Base-by-base conservation (phyloP, 37 sponge, comb jelly and placozoan genomes). In the Diacarnus erythraeanus region DNA sequence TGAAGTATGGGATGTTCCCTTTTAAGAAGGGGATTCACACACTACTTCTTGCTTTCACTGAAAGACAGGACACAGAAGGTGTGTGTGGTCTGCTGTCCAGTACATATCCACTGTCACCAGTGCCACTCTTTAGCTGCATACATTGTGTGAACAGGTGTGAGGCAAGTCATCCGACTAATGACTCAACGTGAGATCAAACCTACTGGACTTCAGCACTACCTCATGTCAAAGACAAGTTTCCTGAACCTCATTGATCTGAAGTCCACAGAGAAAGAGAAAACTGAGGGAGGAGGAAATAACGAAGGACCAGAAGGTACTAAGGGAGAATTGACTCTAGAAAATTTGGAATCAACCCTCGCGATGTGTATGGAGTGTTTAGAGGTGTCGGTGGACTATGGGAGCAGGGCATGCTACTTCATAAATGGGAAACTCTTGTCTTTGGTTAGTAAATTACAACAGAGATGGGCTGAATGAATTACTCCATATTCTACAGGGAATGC, bases 1-100 rank as follows among this genome's bases (percentile, higher is more conserved):
- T 85, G 17, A 60, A 59, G 37, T 85, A 47, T 60, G 78, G 85
- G 12, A 17, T 85, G 51, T 85, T 78, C 47, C 85, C 85, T 31
- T 72, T 79, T 23, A 30, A 72, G 33, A 57, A 35, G 10, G 71
- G 69, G 4, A 70, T 43, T 38, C 8, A 77, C 51, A 71, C 56
- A 15, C 38, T 85, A 38, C 70, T 85, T 26, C 47, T 57, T 59
- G 78, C 47, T 2, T 43, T 85, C 34, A 60, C 79, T 6, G 64
- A 5, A 27, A 51, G 34, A 12, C 25, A 38, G 23, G 75, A 74
- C 39, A 37, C 30, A 39, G 42, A 42, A 64, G 75, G 86, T 85
- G 18, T 15, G 2, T 65, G 54, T 39, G 47, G 66, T 26, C 38
- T n/a, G 51, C 51, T 47, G 51, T 47, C 51, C 6, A 69, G 29